phyloP scores from a whole-genome alignment of 1,140 invertebrate species.

The Brachionus rubens region DNA sequence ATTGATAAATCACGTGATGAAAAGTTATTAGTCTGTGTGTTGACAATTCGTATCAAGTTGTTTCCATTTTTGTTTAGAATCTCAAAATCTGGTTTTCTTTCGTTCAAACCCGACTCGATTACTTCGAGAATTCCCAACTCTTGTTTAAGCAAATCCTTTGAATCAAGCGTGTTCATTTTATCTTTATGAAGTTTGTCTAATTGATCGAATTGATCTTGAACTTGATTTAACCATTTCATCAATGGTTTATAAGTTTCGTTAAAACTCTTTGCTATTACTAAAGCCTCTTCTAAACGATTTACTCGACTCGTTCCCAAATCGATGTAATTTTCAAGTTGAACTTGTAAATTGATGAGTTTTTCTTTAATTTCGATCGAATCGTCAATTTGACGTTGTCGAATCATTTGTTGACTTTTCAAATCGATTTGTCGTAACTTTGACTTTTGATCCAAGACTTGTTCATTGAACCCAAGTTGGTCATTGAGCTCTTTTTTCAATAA shows the following conservation, averaged over 20 bases:
- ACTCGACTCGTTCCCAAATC: not conserved
- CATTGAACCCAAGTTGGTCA: not conserved
- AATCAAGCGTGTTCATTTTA: not conserved
- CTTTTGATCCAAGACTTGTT: not conserved
- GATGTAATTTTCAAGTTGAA: not conserved
- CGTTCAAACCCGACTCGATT: not conserved
- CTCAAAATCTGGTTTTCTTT: slow-evolving; percentile 7
- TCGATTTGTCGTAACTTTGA: not conserved
- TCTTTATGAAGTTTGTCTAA: not conserved
- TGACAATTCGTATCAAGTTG: not conserved
- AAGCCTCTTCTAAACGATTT: slow-evolving; percentile 21
- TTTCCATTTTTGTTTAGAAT: not conserved
- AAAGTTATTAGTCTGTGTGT: not conserved
- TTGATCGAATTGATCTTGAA: not conserved
- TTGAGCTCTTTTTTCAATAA: slow-evolving; percentile 2
- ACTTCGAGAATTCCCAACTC: not conserved
- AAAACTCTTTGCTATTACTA: not conserved
- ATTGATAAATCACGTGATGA: not conserved
- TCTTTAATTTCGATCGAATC: slow-evolving; percentile 36
- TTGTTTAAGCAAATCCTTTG: not conserved
- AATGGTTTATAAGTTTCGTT: not conserved
- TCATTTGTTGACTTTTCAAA: slow-evolving; percentile 17
- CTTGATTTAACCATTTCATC: not conserved
- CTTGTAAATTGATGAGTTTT: slow-evolving; percentile 10
- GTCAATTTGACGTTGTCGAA: not conserved